Conservation (phyloP, 2,888 invertebrate genomes). For the Lithophane ornitopus region DNA sequence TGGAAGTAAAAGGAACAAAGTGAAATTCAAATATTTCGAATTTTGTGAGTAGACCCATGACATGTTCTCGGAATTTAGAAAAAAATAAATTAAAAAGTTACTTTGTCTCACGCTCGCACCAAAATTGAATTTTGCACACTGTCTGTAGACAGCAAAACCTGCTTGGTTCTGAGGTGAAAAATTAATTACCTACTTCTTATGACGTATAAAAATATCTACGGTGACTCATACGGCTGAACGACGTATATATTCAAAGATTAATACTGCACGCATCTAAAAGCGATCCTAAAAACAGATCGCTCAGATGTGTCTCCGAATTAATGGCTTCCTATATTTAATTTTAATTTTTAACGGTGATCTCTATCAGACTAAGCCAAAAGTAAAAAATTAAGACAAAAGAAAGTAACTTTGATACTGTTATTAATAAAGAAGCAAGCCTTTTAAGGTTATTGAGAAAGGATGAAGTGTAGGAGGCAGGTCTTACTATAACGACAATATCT, state of each 20-base stretch:
- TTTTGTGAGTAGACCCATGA: too few species aligned
- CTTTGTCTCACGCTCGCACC: too few species aligned
- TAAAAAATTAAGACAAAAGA: slow-evolving; percentile 14
- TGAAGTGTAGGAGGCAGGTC: slow-evolving; percentile 3
- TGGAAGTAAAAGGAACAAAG: too few species aligned
- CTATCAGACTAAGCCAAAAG: neutral
- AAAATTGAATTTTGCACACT: too few species aligned
- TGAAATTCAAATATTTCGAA: too few species aligned
- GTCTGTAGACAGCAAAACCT: too few species aligned
- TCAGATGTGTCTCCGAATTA: slow-evolving; percentile 35
- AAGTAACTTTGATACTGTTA: slow-evolving; percentile 6
- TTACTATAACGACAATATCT: neutral
- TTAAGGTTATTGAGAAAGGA: neutral
- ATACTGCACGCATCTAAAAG: slow-evolving; percentile 41
- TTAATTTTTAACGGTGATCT: slow-evolving; percentile 1
- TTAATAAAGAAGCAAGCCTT: neutral
- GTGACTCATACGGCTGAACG: slow-evolving; percentile 45
- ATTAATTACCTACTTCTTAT: slow-evolving; percentile 33
- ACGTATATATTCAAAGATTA: slow-evolving; percentile 47
- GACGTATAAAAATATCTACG: slow-evolving; percentile 12
- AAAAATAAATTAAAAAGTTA: too few species aligned
- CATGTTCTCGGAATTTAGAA: too few species aligned
- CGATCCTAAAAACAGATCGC: slow-evolving; percentile 31
- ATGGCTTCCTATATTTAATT: neutral
- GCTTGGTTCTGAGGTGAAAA: too few species aligned